Conservation (phyloP, 2,113 vertebrate genomes). For the Rhinogobius similis region DNA sequence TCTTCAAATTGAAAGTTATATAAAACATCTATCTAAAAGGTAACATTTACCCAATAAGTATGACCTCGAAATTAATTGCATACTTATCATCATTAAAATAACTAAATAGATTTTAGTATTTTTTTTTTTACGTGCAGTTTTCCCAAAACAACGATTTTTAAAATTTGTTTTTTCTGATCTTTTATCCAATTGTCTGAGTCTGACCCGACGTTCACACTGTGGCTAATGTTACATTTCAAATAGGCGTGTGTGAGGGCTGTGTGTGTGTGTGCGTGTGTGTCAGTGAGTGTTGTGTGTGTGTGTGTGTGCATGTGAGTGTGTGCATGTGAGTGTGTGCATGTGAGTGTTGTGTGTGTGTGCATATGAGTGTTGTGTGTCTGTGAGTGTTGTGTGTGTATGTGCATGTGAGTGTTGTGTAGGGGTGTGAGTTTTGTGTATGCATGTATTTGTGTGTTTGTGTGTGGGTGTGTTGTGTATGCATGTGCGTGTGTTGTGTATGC, state of each 20-base stretch:
- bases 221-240: not conserved
- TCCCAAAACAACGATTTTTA: too few relatives aligned
- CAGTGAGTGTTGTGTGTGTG: not conserved
- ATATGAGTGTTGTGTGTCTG: too few relatives aligned
- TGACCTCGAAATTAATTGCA: too few relatives aligned
- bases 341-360: not conserved
- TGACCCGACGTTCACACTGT: not conserved
- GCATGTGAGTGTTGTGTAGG: not conserved
- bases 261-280: not conserved
- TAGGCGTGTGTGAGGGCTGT: not conserved
- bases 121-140: too few relatives aligned
- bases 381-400: not conserved
- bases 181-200: not conserved
- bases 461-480: not conserved
- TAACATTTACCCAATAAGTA: too few relatives aligned
- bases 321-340: not conserved
- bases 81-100: too few relatives aligned
- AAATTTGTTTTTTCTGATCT: too few relatives aligned
- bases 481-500: not conserved
- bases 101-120: too few relatives aligned
- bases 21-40: too few relatives aligned
- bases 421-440: too few relatives aligned
- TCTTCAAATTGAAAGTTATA: too few relatives aligned
- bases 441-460: not conserved
- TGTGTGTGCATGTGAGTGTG: not conserved